Base-by-base conservation (phyloP, 2,797 vertebrate genomes). In the Schizothorax lantsangensis region DNA sequence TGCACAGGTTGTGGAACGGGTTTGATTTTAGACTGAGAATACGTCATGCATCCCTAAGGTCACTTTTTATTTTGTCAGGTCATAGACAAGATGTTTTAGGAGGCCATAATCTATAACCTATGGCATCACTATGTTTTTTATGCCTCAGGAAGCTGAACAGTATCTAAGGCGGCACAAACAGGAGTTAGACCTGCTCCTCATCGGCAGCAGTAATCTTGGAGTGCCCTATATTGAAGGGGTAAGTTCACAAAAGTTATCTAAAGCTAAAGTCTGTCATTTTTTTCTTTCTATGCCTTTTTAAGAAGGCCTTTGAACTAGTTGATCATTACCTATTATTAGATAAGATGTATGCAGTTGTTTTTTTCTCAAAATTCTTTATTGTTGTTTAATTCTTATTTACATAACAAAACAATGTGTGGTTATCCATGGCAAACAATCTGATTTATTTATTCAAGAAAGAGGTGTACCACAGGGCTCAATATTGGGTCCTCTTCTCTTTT, bases 161-260 rank as follows among this genome's bases (percentile, higher is more conserved):
- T 97, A 98, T 91, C 88, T 98, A 87, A 94, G 93, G 78, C 96
- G 97, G 52, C 96, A 99, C 91, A 95, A 93, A 90, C 94, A 96
- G 89, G 98, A 99, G 89, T 93, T 96, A 26, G 95, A 97, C 86
- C 93, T 99, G n/a, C 90, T 99, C 79, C 93, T 93, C 83, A 95
- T 96, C 14, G 97, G 96, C 79, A 96, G 97, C 9, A 92, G 93
- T 0, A 95, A 94, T 17, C 95, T 99, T 49, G 98, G 96, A 14
- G 96, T 97, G 47, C 89, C 93, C 23, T 98, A 97, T 89, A 93
- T 92, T 0, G 97, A 99, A 87, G 97, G 96, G 93, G 98, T 99
- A 94, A 92, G 95, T 92, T 59, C 38, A 80, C 7, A 12, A 15
- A 71, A 47, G 49, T 52, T 17, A 6, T 0, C 17, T 52, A 52